phyloP scores from a whole-genome alignment of 2,797 vertebrate species.

The Enteromius unitaeniatus region DNA sequence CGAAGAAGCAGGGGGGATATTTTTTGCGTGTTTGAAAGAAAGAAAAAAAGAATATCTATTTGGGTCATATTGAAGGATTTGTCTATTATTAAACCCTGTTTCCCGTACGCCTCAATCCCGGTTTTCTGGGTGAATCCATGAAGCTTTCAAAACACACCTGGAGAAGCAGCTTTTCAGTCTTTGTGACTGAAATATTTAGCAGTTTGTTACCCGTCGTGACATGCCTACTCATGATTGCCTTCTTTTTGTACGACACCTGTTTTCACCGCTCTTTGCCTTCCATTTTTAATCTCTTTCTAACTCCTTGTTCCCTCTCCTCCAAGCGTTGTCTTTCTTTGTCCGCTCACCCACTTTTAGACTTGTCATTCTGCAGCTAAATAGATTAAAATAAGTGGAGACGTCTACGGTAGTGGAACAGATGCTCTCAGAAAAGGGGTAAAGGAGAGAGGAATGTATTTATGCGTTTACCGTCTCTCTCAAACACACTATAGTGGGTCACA shows the following conservation, averaged over 20 bases:
- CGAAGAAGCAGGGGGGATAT: not conserved
- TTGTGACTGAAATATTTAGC: conserved; percentile 13
- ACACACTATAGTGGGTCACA: not conserved
- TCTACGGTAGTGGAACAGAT: conserved; percentile 18
- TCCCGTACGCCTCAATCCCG: not conserved
- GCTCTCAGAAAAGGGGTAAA: not conserved
- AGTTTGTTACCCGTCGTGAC: conserved; percentile 15
- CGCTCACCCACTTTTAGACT: not conserved
- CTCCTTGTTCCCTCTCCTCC: not conserved
- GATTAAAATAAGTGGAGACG: not conserved
- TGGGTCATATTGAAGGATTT: conserved; percentile 17
- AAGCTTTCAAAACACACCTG: conserved; percentile 33
- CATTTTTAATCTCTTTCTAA: not conserved
- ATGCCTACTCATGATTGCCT: not conserved
- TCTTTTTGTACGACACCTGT: conserved; percentile 14
- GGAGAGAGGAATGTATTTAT: conserved; percentile 6
- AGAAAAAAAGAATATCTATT: conserved; percentile 3
- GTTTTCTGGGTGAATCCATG: not conserved
- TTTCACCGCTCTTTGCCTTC: not conserved
- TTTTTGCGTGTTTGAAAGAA: not conserved
- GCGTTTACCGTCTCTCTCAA: not conserved
- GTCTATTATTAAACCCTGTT: conserved; percentile 37
- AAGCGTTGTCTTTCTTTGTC: not conserved
- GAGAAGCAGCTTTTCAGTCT: conserved; percentile 4
- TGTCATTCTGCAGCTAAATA: not conserved